A percentile compares a stretch with the other conserved stretches of the same genome.
Evolutionary conservation across 1,140 invertebrate species (phyloP).

Genomic region (Leptinotarsa lineolata): DNA sequence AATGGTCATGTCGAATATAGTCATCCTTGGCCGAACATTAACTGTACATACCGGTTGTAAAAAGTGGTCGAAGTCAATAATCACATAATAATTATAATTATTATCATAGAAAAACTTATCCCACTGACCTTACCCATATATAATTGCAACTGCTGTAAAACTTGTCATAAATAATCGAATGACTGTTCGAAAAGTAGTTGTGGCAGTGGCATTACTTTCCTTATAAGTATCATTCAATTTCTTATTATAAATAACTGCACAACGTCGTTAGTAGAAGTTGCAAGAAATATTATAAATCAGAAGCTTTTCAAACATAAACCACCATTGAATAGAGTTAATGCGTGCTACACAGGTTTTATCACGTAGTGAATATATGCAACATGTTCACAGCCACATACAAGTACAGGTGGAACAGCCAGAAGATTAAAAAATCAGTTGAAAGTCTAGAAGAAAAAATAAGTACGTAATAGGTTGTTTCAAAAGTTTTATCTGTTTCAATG

Average conservation of each 20-base stretch:
- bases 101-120: background rate
- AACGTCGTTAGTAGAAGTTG: background rate
- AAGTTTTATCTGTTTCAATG: too few species aligned
- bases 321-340: background rate
- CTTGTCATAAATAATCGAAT: background rate
- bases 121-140: background rate
- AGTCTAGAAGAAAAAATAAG: too few species aligned
- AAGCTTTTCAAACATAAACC: background rate
- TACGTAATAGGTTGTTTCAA: too few species aligned
- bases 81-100: background rate
- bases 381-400: too few species aligned
- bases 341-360: background rate
- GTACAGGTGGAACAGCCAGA: too few species aligned
- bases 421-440: too few species aligned
- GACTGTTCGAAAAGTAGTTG: background rate
- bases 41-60: background rate
- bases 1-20: background rate
- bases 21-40: background rate
- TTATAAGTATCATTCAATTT: background rate
- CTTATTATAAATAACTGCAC: slow-evolving; percentile 1
- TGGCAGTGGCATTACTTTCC: background rate
- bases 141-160: background rate
- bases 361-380: background rate
- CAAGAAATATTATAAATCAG: slow-evolving; percentile 9
- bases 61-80: slow-evolving; percentile 1